Percentiles rank a stretch among this genome's conserved stretches.
Evolutionary conservation across 1,140 invertebrate species (phyloP).

Genomic region (Ridgeia piscesae): DNA sequence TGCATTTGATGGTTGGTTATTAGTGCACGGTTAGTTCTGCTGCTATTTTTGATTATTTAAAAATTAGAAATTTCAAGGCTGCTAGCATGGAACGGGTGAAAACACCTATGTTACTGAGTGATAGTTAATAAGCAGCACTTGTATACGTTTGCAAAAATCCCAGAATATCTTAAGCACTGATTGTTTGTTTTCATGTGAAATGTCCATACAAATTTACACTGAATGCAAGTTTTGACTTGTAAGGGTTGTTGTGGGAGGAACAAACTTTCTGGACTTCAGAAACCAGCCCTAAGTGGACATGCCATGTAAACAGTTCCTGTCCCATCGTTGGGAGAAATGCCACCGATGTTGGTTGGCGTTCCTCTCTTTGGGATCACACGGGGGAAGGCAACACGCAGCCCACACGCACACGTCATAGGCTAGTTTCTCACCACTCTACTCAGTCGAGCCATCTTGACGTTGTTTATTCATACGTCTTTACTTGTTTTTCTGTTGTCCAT

Average conservation of each 20-base stretch:
- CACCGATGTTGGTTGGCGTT: not conserved
- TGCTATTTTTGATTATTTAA: not conserved
- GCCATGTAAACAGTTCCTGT: not conserved
- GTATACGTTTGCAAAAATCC: too few relatives aligned
- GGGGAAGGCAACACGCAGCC: not conserved
- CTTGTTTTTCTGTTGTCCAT: not conserved
- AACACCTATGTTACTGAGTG: not conserved
- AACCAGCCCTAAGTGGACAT: not conserved
- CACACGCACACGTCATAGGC: not conserved
- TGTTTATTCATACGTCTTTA: not conserved
- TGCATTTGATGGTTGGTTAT: too few relatives aligned
- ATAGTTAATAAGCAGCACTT: not conserved
- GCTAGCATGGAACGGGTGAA: not conserved
- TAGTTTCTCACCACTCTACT: not conserved
- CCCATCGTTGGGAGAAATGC: not conserved
- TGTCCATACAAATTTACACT: too few relatives aligned
- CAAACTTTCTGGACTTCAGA: too few relatives aligned
- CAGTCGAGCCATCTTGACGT: not conserved
- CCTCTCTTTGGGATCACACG: not conserved
- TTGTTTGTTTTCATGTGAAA: too few relatives aligned
- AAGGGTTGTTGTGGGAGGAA: too few relatives aligned
- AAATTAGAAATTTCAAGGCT: not conserved
- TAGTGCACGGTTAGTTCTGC: too few relatives aligned
- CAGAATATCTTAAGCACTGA: too few relatives aligned
- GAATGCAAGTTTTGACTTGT: too few relatives aligned